Conservation (phyloP, 2,888 invertebrate genomes). For the Pasiphila rectangulata region DNA sequence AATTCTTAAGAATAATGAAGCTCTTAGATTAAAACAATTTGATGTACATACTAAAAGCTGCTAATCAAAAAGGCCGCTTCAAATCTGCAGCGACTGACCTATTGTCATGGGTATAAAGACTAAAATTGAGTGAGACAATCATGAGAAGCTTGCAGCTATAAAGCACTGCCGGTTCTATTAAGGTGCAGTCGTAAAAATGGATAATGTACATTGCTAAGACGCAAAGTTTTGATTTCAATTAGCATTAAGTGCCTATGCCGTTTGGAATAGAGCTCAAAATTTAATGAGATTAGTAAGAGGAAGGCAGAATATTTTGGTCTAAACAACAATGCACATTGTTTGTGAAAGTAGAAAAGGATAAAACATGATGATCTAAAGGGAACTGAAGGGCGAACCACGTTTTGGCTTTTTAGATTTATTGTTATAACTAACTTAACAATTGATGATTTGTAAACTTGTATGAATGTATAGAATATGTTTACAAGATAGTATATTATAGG, state of each 20-base stretch:
- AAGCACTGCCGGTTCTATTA: slow-evolving; percentile 52
- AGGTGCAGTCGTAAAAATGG: slow-evolving; percentile 60
- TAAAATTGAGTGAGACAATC: slow-evolving; percentile 28
- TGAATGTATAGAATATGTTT: no score
- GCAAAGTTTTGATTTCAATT: slow-evolving; percentile 34
- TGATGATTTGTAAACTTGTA: no score
- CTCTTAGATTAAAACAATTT: slow-evolving; percentile 48
- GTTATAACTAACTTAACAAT: no score
- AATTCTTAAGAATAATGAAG: slow-evolving; percentile 33
- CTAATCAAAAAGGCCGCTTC: slow-evolving; percentile 51
- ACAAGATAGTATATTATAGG: no score
- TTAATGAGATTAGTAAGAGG: not conserved
- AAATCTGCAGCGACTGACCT: slow-evolving; percentile 22
- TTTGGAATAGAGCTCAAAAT: slow-evolving; percentile 21
- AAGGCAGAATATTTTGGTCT: slow-evolving; percentile 6
- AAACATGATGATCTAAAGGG: slow-evolving; percentile 24
- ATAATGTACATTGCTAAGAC: slow-evolving; percentile 56
- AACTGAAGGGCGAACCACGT: slow-evolving; percentile 17
- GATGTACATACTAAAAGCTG: slow-evolving; percentile 37
- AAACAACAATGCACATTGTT: slow-evolving; percentile 24
- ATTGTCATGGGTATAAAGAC: slow-evolving; percentile 27
- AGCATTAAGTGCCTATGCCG: slow-evolving; percentile 14
- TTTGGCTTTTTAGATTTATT: slow-evolving; percentile 3
- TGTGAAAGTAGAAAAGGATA: slow-evolving; percentile 29
- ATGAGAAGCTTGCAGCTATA: slow-evolving; percentile 33